These are phyloP conservation scores for Parnassius smintheus DNA, from an alignment of 2,888 invertebrate genomes.

Conservation along the genomic window DNA sequence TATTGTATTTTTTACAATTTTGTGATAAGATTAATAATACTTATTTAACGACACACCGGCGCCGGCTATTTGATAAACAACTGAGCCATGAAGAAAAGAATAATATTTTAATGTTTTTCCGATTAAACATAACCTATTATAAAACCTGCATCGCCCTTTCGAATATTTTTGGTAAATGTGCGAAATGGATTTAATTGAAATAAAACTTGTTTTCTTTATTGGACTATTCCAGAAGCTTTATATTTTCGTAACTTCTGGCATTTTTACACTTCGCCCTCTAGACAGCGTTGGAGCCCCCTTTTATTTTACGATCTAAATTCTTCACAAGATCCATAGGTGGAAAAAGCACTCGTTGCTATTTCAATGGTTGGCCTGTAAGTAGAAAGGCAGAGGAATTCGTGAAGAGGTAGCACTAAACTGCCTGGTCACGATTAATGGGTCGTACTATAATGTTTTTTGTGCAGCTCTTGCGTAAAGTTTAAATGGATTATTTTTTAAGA, in stretches of 20 bases:
- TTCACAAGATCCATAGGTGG: slow-evolving; percentile 70
- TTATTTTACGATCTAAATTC: slow-evolving; percentile 79
- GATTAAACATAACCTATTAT: too few relatives aligned
- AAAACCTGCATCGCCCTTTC: too few relatives aligned
- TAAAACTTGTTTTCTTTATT: neutral
- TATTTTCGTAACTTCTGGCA: slow-evolving; percentile 39
- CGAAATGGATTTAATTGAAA: too few relatives aligned
- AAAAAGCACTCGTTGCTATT: slow-evolving; percentile 59
- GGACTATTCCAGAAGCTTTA: slow-evolving; percentile 31
- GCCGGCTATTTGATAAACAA: slow-evolving; percentile 7
- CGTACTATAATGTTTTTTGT: slow-evolving; percentile 26
- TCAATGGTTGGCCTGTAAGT: slow-evolving; percentile 47
- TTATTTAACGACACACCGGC: slow-evolving; percentile 8
- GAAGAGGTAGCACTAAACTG: slow-evolving; percentile 49
- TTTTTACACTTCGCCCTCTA: slow-evolving; percentile 52
- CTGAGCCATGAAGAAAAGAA: neutral
- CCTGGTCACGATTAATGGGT: slow-evolving; percentile 54
- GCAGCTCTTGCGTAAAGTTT: too few relatives aligned
- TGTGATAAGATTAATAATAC: slow-evolving; percentile 2
- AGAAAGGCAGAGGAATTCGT: slow-evolving; percentile 43
- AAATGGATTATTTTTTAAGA: too few relatives aligned
- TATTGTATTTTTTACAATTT: slow-evolving; percentile 6
- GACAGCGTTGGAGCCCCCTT: slow-evolving; percentile 55
- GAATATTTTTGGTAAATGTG: too few relatives aligned
- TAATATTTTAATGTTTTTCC: too few relatives aligned